Conservation (phyloP, 2,113 vertebrate species). For the Gallinago jamesoni region DNA sequence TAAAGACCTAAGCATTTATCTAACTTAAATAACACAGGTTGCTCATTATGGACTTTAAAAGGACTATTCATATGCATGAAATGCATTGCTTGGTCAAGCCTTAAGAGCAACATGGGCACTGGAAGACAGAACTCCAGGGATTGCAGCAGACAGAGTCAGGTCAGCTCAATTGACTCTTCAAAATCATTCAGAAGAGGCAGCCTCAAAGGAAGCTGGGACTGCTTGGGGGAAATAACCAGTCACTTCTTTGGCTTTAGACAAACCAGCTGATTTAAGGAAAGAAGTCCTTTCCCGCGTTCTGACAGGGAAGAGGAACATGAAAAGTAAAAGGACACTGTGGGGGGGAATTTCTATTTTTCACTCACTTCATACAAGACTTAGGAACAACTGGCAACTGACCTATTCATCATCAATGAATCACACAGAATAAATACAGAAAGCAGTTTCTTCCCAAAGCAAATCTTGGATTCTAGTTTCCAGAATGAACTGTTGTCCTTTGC, state of each 20-base stretch:
- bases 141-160: not conserved
- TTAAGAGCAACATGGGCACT: not conserved
- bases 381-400: not conserved
- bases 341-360: conserved; percentile 11
- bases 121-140: not conserved
- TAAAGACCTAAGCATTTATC: not conserved
- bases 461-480: not conserved
- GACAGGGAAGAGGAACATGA: not conserved
- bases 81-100: not conserved
- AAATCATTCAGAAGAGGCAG: not conserved
- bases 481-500: not conserved
- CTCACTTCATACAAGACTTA: not conserved
- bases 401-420: not conserved
- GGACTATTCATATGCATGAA: not conserved
- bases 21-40: not conserved
- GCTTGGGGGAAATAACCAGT: not conserved
- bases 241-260: not conserved
- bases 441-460: not conserved
- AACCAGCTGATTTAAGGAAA: not conserved
- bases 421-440: not conserved
- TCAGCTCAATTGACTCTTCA: not conserved
- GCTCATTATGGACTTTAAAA: not conserved
- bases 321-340: not conserved
- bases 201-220: not conserved
- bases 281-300: not conserved